Conservation (phyloP, 2,888 invertebrate genomes). For the Hemistola chrysoprasaria region DNA sequence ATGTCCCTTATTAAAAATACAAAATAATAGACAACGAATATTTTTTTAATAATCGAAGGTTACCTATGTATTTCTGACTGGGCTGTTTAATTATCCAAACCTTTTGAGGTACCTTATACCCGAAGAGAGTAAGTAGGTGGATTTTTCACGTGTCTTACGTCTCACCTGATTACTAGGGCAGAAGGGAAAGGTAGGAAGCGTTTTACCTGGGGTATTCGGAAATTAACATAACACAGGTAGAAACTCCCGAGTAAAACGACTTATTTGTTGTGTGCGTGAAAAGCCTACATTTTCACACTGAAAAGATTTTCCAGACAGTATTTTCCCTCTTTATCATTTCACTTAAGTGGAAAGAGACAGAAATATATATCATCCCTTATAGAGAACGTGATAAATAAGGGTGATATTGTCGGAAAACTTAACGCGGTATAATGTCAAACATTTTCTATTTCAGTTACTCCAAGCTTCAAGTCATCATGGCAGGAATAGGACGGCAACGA, state of each 20-base stretch:
- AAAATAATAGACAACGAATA: too few relatives aligned
- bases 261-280: background rate
- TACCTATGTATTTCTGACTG: too few relatives aligned
- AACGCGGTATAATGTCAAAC: too few relatives aligned
- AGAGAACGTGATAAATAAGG: too few relatives aligned
- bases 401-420: too few relatives aligned
- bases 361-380: too few relatives aligned
- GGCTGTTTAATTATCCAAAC: too few relatives aligned
- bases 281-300: too few relatives aligned
- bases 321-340: background rate
- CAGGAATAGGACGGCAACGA: background rate
- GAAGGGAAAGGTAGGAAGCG: slow-evolving; percentile 47
- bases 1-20: too few relatives aligned
- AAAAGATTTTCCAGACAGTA: background rate
- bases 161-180: slow-evolving; percentile 70
- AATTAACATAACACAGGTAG: slow-evolving; percentile 51
- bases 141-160: slow-evolving; percentile 73
- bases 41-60: too few relatives aligned
- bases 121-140: slow-evolving; percentile 53
- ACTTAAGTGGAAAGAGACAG: background rate
- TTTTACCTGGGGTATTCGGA: slow-evolving; percentile 49
- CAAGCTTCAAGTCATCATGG: background rate
- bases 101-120: background rate
- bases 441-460: background rate
- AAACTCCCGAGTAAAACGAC: slow-evolving; percentile 34